Conservation (phyloP, 2,888 invertebrate genomes). For the Plusia festucae region DNA sequence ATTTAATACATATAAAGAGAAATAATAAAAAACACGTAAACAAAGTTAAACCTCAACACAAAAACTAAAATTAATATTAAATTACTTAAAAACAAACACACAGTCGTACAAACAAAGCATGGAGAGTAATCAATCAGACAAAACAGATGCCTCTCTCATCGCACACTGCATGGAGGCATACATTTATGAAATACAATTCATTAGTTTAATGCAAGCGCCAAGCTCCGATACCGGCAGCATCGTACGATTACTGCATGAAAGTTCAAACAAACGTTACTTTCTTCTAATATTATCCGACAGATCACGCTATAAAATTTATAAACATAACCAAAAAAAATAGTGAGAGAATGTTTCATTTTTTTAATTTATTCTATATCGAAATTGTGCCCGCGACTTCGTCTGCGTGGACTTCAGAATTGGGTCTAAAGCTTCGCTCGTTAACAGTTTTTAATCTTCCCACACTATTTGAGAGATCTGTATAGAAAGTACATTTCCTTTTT, state of each 20-base stretch:
- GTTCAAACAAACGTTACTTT: background rate
- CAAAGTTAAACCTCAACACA: background rate
- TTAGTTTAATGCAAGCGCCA: slow-evolving; percentile 43
- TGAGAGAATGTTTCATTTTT: too few species aligned
- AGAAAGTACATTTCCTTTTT: too few species aligned
- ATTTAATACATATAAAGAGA: too few species aligned
- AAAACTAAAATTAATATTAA: background rate
- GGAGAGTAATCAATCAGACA: slow-evolving; percentile 32
- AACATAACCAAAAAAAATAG: too few species aligned
- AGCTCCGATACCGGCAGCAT: background rate
- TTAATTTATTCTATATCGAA: too few species aligned
- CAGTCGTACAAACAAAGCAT: slow-evolving; percentile 21
- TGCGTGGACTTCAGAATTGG: too few species aligned
- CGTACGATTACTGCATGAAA: background rate
- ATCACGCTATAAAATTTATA: too few species aligned
- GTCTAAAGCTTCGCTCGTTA: too few species aligned
- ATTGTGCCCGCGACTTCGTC: too few species aligned
- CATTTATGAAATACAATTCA: slow-evolving; percentile 45
- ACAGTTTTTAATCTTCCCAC: too few species aligned
- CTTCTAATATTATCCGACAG: background rate
- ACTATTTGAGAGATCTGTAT: too few species aligned
- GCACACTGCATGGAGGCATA: slow-evolving; percentile 13
- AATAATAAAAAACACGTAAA: background rate
- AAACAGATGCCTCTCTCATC: slow-evolving; percentile 24
- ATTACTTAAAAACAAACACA: background rate